phyloP scores from a whole-genome alignment of 2,888 invertebrate species.

The Lordiphosa andalusiaca region DNA sequence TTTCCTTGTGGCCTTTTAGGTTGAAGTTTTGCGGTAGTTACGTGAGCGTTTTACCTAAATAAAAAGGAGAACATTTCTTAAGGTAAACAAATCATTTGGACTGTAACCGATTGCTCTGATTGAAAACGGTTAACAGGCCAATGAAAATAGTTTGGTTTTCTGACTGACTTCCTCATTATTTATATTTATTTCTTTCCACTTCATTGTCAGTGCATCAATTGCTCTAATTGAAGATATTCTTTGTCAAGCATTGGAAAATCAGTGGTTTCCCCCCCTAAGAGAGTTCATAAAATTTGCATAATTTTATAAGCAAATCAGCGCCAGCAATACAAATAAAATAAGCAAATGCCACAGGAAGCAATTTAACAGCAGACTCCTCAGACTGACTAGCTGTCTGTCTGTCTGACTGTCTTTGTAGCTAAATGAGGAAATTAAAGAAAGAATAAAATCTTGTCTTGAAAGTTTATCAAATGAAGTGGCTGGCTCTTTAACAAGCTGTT shows the following conservation, averaged over 20 bases:
- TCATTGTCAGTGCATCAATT: too few relatives aligned
- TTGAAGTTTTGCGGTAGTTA: constrained; percentile 18
- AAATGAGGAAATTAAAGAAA: constrained; percentile 21
- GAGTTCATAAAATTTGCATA: constrained; percentile 52
- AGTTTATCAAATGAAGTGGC: constrained; percentile 19
- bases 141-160: too few relatives aligned
- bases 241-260: too few relatives aligned
- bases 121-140: too few relatives aligned
- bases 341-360: constrained; percentile 37
- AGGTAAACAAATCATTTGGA: too few relatives aligned
- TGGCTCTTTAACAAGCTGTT: constrained; percentile 4
- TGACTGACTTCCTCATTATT: too few relatives aligned
- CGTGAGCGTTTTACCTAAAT: constrained; percentile 28
- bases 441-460: constrained; percentile 5
- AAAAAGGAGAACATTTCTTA: neutral
- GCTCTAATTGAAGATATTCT: too few relatives aligned
- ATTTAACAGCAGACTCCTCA: constrained; percentile 32
- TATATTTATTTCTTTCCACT: too few relatives aligned
- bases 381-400: constrained; percentile 1
- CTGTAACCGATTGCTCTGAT: too few relatives aligned
- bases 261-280: neutral
- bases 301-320: constrained; percentile 41
- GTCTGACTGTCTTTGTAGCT: constrained; percentile 15
- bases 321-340: constrained; percentile 22
- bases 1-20: constrained; percentile 17